phyloP scores from a whole-genome alignment of 2,888 invertebrate species.

The Xestia ashworthii region DNA sequence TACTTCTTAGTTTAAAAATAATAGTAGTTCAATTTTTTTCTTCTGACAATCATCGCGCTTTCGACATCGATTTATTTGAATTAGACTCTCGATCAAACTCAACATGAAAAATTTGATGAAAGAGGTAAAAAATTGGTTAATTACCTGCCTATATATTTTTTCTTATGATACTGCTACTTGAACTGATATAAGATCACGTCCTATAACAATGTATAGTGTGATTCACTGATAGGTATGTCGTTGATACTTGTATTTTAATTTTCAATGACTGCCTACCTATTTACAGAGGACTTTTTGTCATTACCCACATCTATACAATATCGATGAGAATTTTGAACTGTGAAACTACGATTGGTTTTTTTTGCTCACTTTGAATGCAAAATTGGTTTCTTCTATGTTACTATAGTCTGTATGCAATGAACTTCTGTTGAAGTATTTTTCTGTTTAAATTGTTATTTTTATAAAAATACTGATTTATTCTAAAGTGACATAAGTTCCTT shows the following conservation, averaged over 20 bases:
- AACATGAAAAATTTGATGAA: constrained; percentile 57
- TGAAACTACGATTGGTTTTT: constrained; percentile 40
- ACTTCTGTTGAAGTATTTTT: constrained; percentile 19
- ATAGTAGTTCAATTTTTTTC: constrained; percentile 45
- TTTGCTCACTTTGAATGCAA: constrained; percentile 13
- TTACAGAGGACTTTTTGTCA: constrained; percentile 67
- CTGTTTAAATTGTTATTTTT: constrained; percentile 16
- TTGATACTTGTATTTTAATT: constrained; percentile 70
- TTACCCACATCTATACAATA: constrained; percentile 49
- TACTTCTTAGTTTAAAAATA: background rate
- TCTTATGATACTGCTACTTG: constrained; percentile 53
- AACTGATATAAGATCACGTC: constrained; percentile 67
- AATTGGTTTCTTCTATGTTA: constrained; percentile 16
- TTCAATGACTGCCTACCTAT: constrained; percentile 67
- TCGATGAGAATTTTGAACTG: constrained; percentile 59
- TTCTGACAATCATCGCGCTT: constrained; percentile 17
- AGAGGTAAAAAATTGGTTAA: constrained; percentile 62
- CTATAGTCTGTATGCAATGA: background rate
- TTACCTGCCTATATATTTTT: constrained; percentile 60
- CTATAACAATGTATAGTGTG: constrained; percentile 63
- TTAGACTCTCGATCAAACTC: constrained; percentile 22
- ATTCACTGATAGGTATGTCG: constrained; percentile 69
- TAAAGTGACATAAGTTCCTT: constrained; percentile 12
- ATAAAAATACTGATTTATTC: constrained; percentile 12
- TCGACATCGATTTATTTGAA: constrained; percentile 30